Conservation (phyloP, 1,140 invertebrate genomes). For the Stenopsyche tienmushanensis region DNA sequence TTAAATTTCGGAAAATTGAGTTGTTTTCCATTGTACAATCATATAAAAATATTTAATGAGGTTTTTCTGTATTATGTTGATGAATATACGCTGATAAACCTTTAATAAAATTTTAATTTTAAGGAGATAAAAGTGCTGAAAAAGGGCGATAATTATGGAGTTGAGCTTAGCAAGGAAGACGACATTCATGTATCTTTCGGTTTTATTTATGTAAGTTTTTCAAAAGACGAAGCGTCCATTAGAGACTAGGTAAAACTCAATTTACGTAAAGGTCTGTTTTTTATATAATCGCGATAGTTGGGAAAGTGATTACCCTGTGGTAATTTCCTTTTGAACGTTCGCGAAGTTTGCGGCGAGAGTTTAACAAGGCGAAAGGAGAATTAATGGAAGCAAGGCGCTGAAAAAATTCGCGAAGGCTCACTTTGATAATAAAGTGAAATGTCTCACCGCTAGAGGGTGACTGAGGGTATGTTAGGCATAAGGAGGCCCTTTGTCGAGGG, state of each 20-base stretch:
- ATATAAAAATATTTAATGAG: too few species aligned
- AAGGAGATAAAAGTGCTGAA: too few species aligned
- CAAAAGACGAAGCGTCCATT: not conserved
- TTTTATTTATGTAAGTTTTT: not conserved
- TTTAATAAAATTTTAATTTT: too few species aligned
- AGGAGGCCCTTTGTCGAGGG: slow-evolving; percentile 8
- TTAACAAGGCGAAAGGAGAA: slow-evolving; percentile 8
- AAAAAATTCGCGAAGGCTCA: slow-evolving; percentile 2
- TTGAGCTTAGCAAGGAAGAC: too few species aligned
- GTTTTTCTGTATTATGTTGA: too few species aligned
- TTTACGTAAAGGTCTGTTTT: not conserved
- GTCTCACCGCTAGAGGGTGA: not conserved
- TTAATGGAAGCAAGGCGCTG: slow-evolving; percentile 14
- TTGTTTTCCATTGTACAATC: too few species aligned
- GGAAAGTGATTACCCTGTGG: slow-evolving; percentile 19
- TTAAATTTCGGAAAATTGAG: too few species aligned
- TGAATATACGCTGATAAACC: too few species aligned
- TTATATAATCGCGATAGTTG: slow-evolving; percentile 2
- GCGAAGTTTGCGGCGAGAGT: not conserved
- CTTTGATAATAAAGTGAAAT: slow-evolving; percentile 25
- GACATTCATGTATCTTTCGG: too few species aligned
- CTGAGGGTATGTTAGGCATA: not conserved
- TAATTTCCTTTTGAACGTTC: slow-evolving; percentile 19
- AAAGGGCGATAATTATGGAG: too few species aligned
- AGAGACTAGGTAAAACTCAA: not conserved